Evolutionary conservation across 2,113 vertebrate genomes (phyloP), one percentile per base, ranked within the genome.

Genomic region (Pelvicachromis taeniatus): DNA sequence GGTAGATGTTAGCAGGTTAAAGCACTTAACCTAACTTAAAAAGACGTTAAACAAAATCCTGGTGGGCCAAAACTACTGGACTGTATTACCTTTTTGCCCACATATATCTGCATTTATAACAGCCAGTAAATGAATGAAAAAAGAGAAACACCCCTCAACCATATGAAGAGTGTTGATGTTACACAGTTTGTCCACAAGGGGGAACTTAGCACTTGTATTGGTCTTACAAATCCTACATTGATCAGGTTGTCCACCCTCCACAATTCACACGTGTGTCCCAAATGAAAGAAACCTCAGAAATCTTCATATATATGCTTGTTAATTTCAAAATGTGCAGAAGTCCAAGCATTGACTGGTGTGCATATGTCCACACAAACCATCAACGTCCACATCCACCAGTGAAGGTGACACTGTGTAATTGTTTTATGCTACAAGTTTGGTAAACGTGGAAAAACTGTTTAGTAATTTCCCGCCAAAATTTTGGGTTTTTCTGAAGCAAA

Each of bases 161-260:
- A 48, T 45, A 5, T 12, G 13, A 45, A 16, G 45, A 14, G 13
- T 48, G 13, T 16, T 13, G 42, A 45, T 48, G 45, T 48, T 48
- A 6, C 45, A 48, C 14, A 48, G 45, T 48, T 48, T 48, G 45
- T 14, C 45, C 45, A 16, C 5, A 13, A 3, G 63, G 21, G 7
- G 0, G 4, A 4, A 4, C 6, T 33, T 1, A n/a, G n/a, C n/a
- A n/a, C n/a, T n/a, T n/a, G n/a, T n/a, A 10, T 42, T 10, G 40
- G 40, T 42, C 10, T 42, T 42, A 42, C 9, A 42, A 11, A 42
- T 42, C 40, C 10, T 10, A 42, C 11, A 42, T 12, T 42, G 40
- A 11, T 42, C 40, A 4, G 9, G 40, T 12, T 42, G 9, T 14
- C 12, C 42, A 45, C 42, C 42, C 11, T 45, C 42, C 42, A 45